Conservation (phyloP, 2,113 vertebrate genomes). For the Nothocercus julius region DNA sequence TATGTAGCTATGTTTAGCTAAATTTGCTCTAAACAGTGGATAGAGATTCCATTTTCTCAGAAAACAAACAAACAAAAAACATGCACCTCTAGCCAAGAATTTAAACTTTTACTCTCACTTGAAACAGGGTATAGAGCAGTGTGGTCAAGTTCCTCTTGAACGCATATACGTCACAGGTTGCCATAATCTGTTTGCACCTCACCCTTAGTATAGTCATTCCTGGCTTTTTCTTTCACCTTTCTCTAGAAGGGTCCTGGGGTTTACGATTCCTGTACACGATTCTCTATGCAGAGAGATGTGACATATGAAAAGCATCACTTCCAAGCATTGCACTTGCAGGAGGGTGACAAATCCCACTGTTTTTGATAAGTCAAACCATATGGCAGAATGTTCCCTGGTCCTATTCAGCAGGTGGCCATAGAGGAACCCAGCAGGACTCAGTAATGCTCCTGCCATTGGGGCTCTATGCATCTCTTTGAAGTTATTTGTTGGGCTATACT, state of each 20-base stretch:
- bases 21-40: background rate
- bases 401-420: background rate
- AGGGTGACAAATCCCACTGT: background rate
- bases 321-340: too few relatives aligned
- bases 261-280: too few relatives aligned
- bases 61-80: background rate
- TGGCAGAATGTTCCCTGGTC: background rate
- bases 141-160: background rate
- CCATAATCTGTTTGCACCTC: background rate
- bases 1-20: background rate
- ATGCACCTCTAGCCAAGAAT: background rate
- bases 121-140: background rate
- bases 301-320: background rate
- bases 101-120: background rate
- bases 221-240: background rate
- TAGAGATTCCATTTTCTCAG: background rate
- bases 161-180: background rate
- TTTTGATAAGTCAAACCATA: background rate
- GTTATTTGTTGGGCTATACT: background rate
- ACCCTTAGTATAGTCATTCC: background rate
- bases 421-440: background rate
- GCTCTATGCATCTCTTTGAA: background rate
- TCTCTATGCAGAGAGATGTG: background rate
- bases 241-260: background rate
- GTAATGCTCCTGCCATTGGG: background rate